phyloP scores from a whole-genome alignment of 2,888 invertebrate genomes.

The Epirrhoe alternata region DNA sequence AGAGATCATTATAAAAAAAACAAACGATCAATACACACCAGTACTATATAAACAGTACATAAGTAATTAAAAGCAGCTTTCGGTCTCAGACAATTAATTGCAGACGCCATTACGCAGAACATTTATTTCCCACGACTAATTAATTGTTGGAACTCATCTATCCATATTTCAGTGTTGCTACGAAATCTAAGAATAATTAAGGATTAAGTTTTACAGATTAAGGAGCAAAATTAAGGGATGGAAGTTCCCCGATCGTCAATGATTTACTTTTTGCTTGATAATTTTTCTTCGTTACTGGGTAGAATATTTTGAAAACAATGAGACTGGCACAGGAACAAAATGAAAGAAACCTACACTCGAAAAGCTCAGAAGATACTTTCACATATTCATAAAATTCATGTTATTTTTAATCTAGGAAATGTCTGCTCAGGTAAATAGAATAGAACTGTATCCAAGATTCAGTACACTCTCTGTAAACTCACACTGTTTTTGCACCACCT shows the following conservation, averaged over 20 bases:
- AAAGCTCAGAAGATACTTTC: no score
- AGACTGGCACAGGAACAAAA: no score
- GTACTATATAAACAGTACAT: constrained; percentile 49
- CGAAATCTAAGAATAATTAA: constrained; percentile 38
- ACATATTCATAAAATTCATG: background rate
- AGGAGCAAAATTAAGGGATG: background rate
- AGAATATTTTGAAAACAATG: no score
- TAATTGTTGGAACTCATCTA: constrained; percentile 61
- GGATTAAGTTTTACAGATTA: constrained; percentile 3
- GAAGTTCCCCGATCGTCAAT: no score
- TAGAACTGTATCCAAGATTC: constrained; percentile 78
- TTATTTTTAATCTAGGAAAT: constrained; percentile 51
- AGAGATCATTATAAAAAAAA: background rate
- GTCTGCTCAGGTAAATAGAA: constrained; percentile 80
- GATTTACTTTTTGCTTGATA: no score
- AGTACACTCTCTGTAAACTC: constrained; percentile 77
- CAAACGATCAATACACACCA: constrained; percentile 23
- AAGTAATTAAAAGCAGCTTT: constrained; percentile 73
- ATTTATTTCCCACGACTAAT: constrained; percentile 66
- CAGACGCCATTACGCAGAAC: constrained; percentile 66
- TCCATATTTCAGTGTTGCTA: constrained; percentile 60
- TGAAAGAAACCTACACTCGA: no score
- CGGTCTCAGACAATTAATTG: constrained; percentile 70
- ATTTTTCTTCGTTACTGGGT: no score
- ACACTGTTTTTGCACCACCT: constrained; percentile 47